These are phyloP conservation scores for Hetaerina titia DNA, from an alignment of 2,888 invertebrate genomes.

Conservation along the genomic window DNA sequence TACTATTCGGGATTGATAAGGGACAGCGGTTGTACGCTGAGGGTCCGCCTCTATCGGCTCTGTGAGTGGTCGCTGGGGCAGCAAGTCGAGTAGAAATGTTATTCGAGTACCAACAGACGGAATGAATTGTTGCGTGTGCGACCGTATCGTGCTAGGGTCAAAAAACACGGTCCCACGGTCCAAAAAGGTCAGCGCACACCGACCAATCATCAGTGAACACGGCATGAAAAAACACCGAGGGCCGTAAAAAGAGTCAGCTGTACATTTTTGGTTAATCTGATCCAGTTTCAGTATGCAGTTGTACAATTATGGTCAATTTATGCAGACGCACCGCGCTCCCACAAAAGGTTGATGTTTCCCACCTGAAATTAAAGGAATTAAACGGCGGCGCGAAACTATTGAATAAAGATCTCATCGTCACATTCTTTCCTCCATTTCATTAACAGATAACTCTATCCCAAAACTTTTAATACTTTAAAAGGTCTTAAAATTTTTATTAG, in stretches of 20 bases:
- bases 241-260: not conserved
- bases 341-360: not conserved
- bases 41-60: not conserved
- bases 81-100: not conserved
- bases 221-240: not conserved
- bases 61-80: not conserved
- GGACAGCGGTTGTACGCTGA: not conserved
- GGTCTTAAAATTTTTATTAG: too few relatives aligned
- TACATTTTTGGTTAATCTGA: slow-evolving; percentile 11
- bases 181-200: not conserved
- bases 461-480: too few relatives aligned
- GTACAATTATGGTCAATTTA: slow-evolving; percentile 32
- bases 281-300: not conserved
- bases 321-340: not conserved
- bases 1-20: not conserved
- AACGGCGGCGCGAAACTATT: not conserved
- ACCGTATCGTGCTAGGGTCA: not conserved
- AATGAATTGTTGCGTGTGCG: slow-evolving; percentile 1
- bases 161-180: not conserved
- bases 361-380: not conserved
- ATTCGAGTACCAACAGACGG: slow-evolving; percentile 27
- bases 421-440: too few relatives aligned
- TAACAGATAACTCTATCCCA: too few relatives aligned
- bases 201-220: slow-evolving; percentile 24
- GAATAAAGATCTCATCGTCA: not conserved